These are phyloP conservation scores for Paedocypris sp. DNA, from an alignment of 2,113 vertebrate species.

Conservation along the genomic window DNA sequence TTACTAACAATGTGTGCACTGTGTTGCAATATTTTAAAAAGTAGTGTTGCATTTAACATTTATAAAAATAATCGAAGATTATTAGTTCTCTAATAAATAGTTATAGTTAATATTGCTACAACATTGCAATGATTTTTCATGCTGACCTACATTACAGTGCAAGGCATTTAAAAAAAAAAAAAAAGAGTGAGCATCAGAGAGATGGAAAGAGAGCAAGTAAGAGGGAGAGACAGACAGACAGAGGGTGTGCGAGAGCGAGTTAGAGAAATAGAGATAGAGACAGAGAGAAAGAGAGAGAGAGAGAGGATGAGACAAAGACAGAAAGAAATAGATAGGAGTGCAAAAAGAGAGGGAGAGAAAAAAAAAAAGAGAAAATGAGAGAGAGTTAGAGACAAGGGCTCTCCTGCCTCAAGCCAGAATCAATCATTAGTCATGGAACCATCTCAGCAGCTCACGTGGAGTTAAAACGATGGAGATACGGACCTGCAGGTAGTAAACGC, in stretches of 20 bases:
- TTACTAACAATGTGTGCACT: no score
- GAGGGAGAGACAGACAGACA: background rate
- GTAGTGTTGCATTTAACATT: no score
- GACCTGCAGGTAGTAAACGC: background rate
- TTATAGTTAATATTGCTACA: no score
- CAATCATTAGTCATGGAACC: conserved; percentile 32
- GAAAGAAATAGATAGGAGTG: background rate
- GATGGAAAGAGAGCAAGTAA: background rate
- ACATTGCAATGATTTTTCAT: background rate
- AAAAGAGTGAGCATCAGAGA: background rate
- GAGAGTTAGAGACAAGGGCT: background rate
- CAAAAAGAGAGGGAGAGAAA: background rate
- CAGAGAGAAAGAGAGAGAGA: background rate
- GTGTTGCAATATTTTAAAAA: no score
- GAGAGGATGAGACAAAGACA: background rate
- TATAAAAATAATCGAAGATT: no score
- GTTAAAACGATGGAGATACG: background rate
- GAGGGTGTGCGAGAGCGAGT: background rate
- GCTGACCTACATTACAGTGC: background rate
- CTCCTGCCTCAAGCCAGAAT: background rate
- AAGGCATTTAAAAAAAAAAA: background rate
- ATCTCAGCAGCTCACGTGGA: background rate
- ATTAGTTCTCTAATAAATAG: no score
- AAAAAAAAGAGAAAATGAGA: background rate
- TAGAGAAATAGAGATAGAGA: background rate